A percentile compares a stretch with the other conserved stretches of the same genome.
Evolutionary conservation across 2,888 invertebrate species (phyloP).

Genomic region (Frankliniella intonsa): DNA sequence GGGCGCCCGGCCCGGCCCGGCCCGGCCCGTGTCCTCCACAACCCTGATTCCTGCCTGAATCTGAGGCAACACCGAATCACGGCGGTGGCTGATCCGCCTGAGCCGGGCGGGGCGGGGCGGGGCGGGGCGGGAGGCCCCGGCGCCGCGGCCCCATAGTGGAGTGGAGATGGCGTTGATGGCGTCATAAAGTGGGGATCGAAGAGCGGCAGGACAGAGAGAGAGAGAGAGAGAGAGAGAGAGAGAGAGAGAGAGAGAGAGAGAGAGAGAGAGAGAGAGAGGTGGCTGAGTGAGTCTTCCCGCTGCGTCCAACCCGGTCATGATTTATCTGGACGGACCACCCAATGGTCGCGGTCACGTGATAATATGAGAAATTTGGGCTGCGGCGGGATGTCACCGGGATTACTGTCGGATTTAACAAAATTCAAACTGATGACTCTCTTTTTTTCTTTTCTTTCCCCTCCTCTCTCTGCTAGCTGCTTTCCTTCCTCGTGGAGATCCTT

Average conservation of each 20-base stretch:
- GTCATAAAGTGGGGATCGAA: background rate
- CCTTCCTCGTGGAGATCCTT: no score
- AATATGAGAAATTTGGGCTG: background rate
- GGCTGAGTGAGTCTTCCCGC: background rate
- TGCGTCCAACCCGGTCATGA: background rate
- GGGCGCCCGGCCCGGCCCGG: no score
- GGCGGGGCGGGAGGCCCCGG: no score
- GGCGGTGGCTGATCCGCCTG: no score
- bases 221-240: background rate
- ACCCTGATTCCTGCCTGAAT: no score
- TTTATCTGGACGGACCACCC: background rate
- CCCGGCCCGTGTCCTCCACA: no score
- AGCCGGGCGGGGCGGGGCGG: no score
- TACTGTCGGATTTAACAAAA: background rate
- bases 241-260: background rate
- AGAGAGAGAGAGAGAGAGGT: background rate
- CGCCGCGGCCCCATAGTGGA: no score
- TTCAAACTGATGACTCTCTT: no score
- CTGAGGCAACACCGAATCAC: no score
- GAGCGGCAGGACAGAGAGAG: background rate
- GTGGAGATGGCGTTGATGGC: background rate
- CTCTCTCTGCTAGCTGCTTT: no score
- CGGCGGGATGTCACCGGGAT: background rate
- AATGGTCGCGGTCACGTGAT: background rate
- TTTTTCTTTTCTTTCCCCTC: no score